Conservation (phyloP, 2,888 invertebrate species). For the Sphinx pinastri region DNA sequence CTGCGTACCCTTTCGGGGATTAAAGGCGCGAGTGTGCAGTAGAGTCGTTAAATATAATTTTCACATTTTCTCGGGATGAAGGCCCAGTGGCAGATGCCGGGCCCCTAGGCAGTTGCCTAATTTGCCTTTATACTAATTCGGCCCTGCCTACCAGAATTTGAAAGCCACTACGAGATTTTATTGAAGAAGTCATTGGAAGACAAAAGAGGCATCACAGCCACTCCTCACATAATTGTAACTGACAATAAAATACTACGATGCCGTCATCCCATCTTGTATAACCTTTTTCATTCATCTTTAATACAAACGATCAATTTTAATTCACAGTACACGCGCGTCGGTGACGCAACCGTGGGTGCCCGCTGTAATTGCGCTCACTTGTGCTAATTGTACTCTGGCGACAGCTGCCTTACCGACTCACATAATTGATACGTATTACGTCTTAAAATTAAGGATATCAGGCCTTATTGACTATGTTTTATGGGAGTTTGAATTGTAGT, state of each 20-base stretch:
- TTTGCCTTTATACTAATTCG: no score
- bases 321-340: slow-evolving; percentile 59
- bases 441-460: slow-evolving; percentile 36
- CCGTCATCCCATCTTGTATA: slow-evolving; percentile 15
- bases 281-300: slow-evolving; percentile 31
- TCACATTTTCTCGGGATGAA: no score
- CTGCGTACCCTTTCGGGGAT: no score
- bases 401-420: slow-evolving; percentile 68
- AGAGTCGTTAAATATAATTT: no score
- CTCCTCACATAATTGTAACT: neutral
- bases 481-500: slow-evolving; percentile 7
- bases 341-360: slow-evolving; percentile 67
- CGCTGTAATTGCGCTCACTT: slow-evolving; percentile 75
- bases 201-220: neutral
- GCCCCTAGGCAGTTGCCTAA: no score
- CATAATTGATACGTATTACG: slow-evolving; percentile 68
- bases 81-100: no score
- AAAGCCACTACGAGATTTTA: no score
- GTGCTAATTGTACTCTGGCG: slow-evolving; percentile 71
- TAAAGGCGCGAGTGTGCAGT: no score
- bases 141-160: no score
- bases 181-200: no score
- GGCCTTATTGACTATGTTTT: slow-evolving; percentile 3
- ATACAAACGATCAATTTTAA: slow-evolving; percentile 67
- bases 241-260: slow-evolving; percentile 12